These are phyloP conservation scores for Phyllotis vaccarum DNA, from an alignment of 2,797 vertebrate genomes.

Conservation along the genomic window DNA sequence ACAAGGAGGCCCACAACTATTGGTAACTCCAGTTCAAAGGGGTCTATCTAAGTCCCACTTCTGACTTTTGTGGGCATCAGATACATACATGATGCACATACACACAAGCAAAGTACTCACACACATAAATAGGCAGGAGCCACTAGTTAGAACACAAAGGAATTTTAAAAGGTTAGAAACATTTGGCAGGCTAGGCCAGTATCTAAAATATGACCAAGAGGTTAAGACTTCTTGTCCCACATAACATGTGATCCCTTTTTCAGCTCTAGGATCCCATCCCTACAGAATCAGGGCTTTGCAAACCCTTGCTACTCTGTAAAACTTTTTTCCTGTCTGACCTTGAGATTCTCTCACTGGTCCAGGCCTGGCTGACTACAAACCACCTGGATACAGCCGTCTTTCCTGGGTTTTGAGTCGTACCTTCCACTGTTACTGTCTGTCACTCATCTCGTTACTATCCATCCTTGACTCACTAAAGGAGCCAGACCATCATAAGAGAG, in stretches of 20 bases:
- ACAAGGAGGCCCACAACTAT: not conserved
- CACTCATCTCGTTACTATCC: not conserved
- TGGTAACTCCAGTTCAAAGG: not conserved
- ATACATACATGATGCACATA: not conserved
- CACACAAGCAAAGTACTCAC: not conserved
- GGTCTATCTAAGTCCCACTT: not conserved
- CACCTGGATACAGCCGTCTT: not conserved
- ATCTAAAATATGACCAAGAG: constrained; percentile 17
- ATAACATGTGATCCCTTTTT: not conserved
- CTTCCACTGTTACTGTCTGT: not conserved
- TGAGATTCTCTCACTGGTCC: not conserved
- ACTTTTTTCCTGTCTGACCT: not conserved
- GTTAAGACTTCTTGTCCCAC: not conserved
- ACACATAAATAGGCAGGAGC: not conserved
- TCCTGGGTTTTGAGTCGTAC: not conserved
- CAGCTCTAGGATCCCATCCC: not conserved
- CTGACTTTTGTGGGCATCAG: not conserved
- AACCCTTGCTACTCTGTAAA: not conserved
- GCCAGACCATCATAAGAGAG: not conserved
- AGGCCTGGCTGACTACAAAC: not conserved
- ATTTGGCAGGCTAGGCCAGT: not conserved
- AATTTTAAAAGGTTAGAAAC: constrained; percentile 45
- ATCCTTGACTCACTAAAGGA: not conserved
- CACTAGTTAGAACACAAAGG: not conserved
- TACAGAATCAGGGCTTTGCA: not conserved